A percentile compares a stretch with the other conserved stretches of the same genome.
Conservation (phyloP, 2,113 vertebrate species). For the Oxygymnocypris stewartii region DNA sequence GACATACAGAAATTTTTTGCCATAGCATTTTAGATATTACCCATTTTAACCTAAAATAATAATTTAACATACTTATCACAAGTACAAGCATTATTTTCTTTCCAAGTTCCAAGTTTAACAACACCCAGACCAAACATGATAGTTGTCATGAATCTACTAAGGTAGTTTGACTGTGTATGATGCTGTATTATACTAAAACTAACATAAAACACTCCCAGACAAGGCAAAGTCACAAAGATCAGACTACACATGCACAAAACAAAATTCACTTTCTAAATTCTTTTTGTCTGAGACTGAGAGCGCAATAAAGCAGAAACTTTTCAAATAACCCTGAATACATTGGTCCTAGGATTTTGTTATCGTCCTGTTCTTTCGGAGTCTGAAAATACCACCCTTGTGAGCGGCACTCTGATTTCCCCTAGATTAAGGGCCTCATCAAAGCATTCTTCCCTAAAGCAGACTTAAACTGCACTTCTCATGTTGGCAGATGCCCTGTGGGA, state of each 20-base stretch:
- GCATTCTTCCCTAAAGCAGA: constrained; percentile 52
- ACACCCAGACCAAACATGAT: not conserved
- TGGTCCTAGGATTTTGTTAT: constrained; percentile 15
- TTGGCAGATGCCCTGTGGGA: constrained; percentile 25
- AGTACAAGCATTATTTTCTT: not conserved
- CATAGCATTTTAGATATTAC: not conserved
- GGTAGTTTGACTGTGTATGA: not conserved
- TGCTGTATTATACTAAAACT: not conserved
- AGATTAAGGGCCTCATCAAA: constrained; percentile 56
- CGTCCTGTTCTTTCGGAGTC: not conserved
- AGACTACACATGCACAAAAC: not conserved
- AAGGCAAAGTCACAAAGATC: constrained; percentile 41
- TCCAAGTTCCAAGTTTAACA: not conserved
- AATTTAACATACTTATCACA: not conserved
- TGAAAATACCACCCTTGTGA: constrained; percentile 18
- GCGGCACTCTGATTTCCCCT: constrained; percentile 34
- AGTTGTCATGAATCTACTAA: not conserved
- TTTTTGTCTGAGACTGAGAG: not conserved
- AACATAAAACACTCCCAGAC: no score
- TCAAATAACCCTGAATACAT: constrained; percentile 16
- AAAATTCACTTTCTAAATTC: not conserved
- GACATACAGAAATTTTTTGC: not conserved
- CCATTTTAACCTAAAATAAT: not conserved
- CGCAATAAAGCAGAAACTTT: constrained; percentile 19
- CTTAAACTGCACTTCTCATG: constrained; percentile 45